Base-by-base conservation (phyloP, 2,113 vertebrate species). In the Pelecanus crispus region DNA sequence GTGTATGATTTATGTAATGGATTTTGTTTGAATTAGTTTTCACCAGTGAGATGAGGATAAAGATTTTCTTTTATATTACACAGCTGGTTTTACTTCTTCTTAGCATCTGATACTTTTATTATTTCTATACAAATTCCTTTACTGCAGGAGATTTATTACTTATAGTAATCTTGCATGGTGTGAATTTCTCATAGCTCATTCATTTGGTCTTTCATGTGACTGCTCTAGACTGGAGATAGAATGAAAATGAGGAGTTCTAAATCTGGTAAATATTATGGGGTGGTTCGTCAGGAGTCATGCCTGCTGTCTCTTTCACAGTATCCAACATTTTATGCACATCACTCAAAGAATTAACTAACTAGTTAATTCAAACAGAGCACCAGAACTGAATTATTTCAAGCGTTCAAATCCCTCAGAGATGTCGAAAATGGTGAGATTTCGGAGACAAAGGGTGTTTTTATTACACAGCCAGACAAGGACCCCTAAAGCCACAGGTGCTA, bases 21-120 rank as follows among this genome's bases (percentile, higher is more conserved):
- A 89, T 95, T 97, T 95, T 95, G 85, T 91, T 97, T 94, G 92
- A 97, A 97, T 94, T 96, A 93, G 86, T 96, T 97, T 97, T 97
- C 90, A 94, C 71, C 89, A 96, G 86, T 49, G 71, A 91, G 81
- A 95, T 66, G 92, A 94, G 85, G 71, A 92, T 88, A 83, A 95
- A 94, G 91, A 85, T 96, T 93, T 96, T 93, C 82, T 92, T 94
- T 92, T 95, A 72, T 92, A 94, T 92, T 90, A 75, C 87, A 95
- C 97, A 97, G 94, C 94, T 97, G 97, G 87, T 95, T 97, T 96
- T 93, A 96, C 94, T 97, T 97, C 92, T 94, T 92, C 87, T 91
- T 97, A 97, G 88, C 70, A 96, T 92, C 94, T 0, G 42, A 97
- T 95, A 89, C 82, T 94, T 97, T 92, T 89, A 86, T 91, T 91